phyloP scores from a whole-genome alignment of 2,113 vertebrate genomes.

The Furnarius figulus region DNA sequence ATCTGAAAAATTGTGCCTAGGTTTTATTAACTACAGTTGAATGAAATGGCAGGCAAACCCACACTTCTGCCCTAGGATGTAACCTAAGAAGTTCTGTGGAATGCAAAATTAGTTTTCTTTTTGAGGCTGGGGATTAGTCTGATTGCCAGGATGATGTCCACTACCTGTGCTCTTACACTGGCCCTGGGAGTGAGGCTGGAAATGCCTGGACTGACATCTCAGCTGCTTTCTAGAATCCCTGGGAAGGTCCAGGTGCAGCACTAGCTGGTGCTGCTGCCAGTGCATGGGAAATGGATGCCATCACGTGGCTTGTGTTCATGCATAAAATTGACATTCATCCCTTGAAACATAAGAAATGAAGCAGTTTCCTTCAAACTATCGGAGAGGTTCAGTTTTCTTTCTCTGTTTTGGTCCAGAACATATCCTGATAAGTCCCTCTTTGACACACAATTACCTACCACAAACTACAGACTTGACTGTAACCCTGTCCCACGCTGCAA shows the following conservation, averaged over 20 bases:
- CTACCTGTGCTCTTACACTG: background rate
- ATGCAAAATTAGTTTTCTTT: background rate
- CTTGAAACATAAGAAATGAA: background rate
- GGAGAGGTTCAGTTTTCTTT: background rate
- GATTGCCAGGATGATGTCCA: background rate
- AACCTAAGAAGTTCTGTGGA: background rate
- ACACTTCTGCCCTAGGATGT: background rate
- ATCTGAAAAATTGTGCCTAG: background rate
- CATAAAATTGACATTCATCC: background rate
- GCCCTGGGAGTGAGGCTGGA: background rate
- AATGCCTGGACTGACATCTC: background rate
- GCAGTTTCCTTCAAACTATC: background rate
- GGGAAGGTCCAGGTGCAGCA: background rate
- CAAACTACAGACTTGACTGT: background rate
- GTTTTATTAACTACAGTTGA: conserved; percentile 12
- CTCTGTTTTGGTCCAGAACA: background rate
- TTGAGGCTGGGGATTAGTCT: background rate
- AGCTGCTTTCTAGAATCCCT: background rate
- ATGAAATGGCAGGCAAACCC: background rate
- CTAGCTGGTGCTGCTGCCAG: accelerated
- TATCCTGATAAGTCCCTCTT: background rate
- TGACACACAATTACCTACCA: background rate
- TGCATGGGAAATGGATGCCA: background rate
- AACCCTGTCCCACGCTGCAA: background rate
- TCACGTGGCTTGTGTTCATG: background rate